A percentile compares a stretch with the other conserved stretches of the same genome.
These are phyloP conservation scores for Drosophila tanythrix DNA, from an alignment of 2,888 invertebrate species.

Conservation along the genomic window DNA sequence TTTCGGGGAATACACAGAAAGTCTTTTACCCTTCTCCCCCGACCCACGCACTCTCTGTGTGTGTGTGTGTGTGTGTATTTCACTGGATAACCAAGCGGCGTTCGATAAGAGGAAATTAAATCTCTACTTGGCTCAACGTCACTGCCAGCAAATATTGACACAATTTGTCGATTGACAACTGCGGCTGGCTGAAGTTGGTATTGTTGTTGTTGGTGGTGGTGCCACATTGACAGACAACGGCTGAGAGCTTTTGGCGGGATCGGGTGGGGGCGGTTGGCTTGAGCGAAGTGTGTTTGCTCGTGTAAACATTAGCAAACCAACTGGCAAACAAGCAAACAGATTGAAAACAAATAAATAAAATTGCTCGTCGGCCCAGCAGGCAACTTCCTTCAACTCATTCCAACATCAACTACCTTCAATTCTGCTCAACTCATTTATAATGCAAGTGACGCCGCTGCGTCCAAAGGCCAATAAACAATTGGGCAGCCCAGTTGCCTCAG, in stretches of 20 bases:
- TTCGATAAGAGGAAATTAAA: constrained; percentile 76
- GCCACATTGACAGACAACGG: constrained; percentile 29
- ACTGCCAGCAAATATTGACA: constrained; percentile 76
- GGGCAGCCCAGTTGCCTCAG: background rate
- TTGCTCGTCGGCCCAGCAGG: constrained; percentile 63
- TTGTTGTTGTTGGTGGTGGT: constrained; percentile 10
- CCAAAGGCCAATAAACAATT: constrained; percentile 35
- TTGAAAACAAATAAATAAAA: constrained; percentile 78
- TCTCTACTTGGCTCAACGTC: constrained; percentile 73
- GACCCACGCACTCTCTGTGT: background rate
- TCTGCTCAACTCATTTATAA: constrained; percentile 49
- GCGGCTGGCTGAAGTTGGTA: constrained; percentile 46
- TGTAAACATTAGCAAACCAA: constrained; percentile 80
- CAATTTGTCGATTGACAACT: constrained; percentile 75
- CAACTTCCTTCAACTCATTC: constrained; percentile 8
- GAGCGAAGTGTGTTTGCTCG: constrained; percentile 66
- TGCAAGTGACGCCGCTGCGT: constrained; percentile 56
- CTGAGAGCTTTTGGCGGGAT: constrained; percentile 18
- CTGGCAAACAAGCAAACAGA: constrained; percentile 79
- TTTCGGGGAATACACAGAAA: constrained; percentile 11
- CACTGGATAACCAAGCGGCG: constrained; percentile 44
- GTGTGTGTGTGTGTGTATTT: constrained; percentile 14
- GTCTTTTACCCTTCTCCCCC: constrained; percentile 14
- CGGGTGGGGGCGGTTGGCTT: constrained; percentile 1
- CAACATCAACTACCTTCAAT: background rate